phyloP scores from a whole-genome alignment of 1,140 invertebrate genomes.

The Euura saliciscinereae region DNA sequence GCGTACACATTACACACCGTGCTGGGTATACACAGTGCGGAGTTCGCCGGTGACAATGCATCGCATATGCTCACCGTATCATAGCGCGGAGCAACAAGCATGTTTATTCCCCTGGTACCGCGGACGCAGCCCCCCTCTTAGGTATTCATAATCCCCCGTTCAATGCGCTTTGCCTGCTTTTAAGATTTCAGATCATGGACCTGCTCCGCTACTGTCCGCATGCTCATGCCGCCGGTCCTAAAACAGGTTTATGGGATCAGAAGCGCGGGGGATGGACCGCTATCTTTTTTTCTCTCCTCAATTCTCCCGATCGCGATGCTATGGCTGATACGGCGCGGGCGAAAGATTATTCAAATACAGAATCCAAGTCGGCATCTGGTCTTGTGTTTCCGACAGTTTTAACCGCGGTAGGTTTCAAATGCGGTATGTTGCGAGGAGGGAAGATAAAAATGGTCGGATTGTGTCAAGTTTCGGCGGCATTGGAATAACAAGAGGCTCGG shows the following conservation, averaged over 20 bases:
- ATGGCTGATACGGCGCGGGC: too few species aligned
- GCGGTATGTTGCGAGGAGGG: too few species aligned
- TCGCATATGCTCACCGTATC: slow-evolving; percentile 48
- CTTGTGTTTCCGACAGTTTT: neutral
- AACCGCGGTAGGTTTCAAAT: too few species aligned
- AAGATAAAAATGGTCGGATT: too few species aligned
- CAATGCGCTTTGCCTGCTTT: slow-evolving; percentile 53
- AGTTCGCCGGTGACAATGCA: slow-evolving; percentile 37
- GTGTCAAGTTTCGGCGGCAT: neutral
- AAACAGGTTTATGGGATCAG: neutral
- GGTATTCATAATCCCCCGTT: slow-evolving; percentile 54
- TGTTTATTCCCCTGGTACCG: slow-evolving; percentile 44
- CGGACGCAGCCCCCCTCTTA: slow-evolving; percentile 34
- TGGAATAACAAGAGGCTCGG: neutral
- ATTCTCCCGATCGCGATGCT: neutral
- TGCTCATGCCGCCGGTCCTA: neutral
- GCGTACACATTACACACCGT: neutral
- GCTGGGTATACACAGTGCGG: neutral
- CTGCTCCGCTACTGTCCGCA: neutral
- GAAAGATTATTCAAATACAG: neutral
- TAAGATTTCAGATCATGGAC: slow-evolving; percentile 41
- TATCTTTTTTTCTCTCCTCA: too few species aligned
- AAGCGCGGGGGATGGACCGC: neutral
- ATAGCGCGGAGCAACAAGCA: slow-evolving; percentile 42
- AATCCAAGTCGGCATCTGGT: neutral